Evolutionary conservation across 2,888 invertebrate species (phyloP), one percentile per base, ranked within the genome.

Genomic region (Entomobrya proxima): DNA sequence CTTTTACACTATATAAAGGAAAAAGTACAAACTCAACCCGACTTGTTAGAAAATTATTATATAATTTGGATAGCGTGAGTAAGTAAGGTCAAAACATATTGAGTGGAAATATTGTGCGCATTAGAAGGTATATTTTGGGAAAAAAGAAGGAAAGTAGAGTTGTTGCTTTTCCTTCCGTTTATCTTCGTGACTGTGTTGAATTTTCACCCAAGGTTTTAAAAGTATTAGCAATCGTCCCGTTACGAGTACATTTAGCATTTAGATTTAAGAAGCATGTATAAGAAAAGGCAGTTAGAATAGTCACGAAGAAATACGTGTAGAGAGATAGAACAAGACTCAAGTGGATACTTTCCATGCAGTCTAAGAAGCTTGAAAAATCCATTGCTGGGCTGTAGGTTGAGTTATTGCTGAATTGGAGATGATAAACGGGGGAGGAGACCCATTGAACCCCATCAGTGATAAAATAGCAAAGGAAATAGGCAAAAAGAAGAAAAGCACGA

Each of bases 311-410:
- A 64, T 64, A 64, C 35, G 44, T 21, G 72, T 32, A 37, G 40
- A 72, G 5, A 74, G 74, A 74, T 30, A 27, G 55, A 37, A 32
- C 37, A 18, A 24, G 37, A 35, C 52, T 83, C 83, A 76, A 75
- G 76, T 83, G 64, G 83, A 67, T 64, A 83, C 76, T 83, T 83
- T 76, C 76, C 27, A 76, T 76, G 75, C 83, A 83, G 83, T 83
- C 64, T 24, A 52, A 40, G 44, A 79, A 80, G 40, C 30, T 69
- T 30, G n/a, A 58, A 75, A 64, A 80, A 80, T 80, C 72, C 69
- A 77, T 77, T 77, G 77, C 64, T 24, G 30, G 11, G 21, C 47
- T 50, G 9, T 50, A 40, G 24, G 40, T 55, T 80, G 80, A 67
- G 44, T 79, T 79, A 79, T 61, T 24, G 44, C 47, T 76, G 77